A percentile compares a stretch with the other conserved stretches of the same genome.
phyloP scores from a whole-genome alignment of 2,113 vertebrate genomes.

The Colistium nudipinnis region DNA sequence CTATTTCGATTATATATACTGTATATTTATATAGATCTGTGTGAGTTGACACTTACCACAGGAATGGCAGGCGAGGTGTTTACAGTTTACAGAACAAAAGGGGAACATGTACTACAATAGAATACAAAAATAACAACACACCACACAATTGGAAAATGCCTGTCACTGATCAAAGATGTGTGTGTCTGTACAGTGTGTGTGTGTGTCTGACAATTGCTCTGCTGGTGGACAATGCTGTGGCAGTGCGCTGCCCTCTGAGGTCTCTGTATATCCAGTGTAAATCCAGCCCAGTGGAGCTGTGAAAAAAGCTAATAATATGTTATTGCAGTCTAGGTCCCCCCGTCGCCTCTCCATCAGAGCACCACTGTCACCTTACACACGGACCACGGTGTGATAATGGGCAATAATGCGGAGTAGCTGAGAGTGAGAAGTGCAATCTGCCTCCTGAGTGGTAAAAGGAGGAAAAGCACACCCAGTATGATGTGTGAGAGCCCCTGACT shows the following conservation, averaged over 20 bases:
- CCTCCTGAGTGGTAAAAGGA: slow-evolving; percentile 76
- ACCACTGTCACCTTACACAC: slow-evolving; percentile 80
- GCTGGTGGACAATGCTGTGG: slow-evolving; percentile 69
- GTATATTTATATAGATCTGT: neutral
- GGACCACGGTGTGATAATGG: slow-evolving; percentile 81
- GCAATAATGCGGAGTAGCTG: slow-evolving; percentile 82
- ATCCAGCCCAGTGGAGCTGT: slow-evolving; percentile 81
- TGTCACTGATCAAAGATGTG: slow-evolving; percentile 60
- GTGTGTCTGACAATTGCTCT: slow-evolving; percentile 59
- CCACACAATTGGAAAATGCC: slow-evolving; percentile 63
- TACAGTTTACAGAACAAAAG: slow-evolving; percentile 49
- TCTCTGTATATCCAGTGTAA: slow-evolving; percentile 84
- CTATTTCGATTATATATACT: neutral
- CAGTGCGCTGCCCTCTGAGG: slow-evolving; percentile 79
- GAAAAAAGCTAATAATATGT: slow-evolving; percentile 86
- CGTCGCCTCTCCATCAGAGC: slow-evolving; percentile 81
- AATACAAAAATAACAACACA: slow-evolving; percentile 51
- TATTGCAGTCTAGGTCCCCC: slow-evolving; percentile 82
- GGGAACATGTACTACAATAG: slow-evolving; percentile 34
- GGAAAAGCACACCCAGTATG: slow-evolving; percentile 58
- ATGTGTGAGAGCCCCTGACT: slow-evolving; percentile 53
- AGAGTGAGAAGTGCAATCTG: slow-evolving; percentile 80
- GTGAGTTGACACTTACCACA: slow-evolving; percentile 7
- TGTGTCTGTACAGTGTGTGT: neutral
- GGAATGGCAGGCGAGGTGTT: slow-evolving; percentile 34